phyloP scores from a whole-genome alignment of 1,140 invertebrate genomes.

The Procambarus virginalis region DNA sequence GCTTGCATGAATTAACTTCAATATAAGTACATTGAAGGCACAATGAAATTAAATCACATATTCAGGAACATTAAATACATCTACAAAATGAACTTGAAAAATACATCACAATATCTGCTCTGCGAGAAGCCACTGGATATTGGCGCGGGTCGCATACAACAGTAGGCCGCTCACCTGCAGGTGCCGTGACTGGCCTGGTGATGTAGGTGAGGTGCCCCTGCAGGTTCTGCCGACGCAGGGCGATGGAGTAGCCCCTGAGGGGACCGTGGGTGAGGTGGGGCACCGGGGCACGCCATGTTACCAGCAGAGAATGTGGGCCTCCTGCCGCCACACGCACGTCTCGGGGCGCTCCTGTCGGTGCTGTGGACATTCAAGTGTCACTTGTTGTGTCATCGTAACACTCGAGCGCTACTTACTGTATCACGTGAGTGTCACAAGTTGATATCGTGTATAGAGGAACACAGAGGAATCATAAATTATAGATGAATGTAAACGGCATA shows the following conservation, averaged over 20 bases:
- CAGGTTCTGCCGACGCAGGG: slow-evolving; percentile 49
- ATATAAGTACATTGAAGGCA: no score
- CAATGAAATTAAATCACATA: no score
- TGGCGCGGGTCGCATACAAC: no score
- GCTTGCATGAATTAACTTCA: no score
- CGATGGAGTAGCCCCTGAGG: slow-evolving; percentile 50
- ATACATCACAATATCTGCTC: no score
- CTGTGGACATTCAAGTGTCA: background rate
- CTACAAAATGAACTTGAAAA: no score
- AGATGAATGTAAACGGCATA: no score
- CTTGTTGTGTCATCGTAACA: background rate
- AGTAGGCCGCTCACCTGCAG: background rate
- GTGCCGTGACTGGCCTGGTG: slow-evolving; percentile 19
- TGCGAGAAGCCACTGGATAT: no score
- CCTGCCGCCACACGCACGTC: slow-evolving; percentile 47
- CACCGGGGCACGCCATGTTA: slow-evolving; percentile 35
- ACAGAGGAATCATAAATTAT: background rate
- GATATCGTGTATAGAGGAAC: background rate
- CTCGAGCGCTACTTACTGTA: background rate
- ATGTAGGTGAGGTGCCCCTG: slow-evolving; percentile 53
- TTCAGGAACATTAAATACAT: no score
- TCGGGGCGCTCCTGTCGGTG: slow-evolving; percentile 45
- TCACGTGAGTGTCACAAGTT: background rate
- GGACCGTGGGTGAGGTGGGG: slow-evolving; percentile 35
- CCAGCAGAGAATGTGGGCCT: slow-evolving; percentile 35